These are phyloP conservation scores for Chelmon rostratus DNA, from an alignment of 2,797 vertebrate genomes.

Conservation along the genomic window DNA sequence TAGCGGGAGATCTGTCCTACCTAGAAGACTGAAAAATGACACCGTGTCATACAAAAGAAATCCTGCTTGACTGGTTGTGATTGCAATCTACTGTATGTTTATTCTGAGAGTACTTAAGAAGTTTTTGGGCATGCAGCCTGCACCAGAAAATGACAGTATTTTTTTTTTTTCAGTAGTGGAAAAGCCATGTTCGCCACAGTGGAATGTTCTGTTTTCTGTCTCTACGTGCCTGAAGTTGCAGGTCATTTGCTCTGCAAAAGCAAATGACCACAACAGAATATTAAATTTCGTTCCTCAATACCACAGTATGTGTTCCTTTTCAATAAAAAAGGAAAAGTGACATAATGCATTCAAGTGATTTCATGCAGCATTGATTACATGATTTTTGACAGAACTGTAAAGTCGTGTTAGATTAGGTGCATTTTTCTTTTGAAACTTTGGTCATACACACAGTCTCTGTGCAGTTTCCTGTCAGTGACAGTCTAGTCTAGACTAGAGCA, in stretches of 20 bases:
- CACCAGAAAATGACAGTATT: constrained; percentile 54
- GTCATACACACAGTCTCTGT: neutral
- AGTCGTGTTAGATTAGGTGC: neutral
- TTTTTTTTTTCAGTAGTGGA: constrained; percentile 56
- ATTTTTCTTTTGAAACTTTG: neutral
- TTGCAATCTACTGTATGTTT: neutral
- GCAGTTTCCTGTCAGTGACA: neutral
- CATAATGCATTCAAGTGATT: neutral
- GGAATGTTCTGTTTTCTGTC: constrained; percentile 62
- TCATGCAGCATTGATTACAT: neutral
- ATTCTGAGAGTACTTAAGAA: constrained; percentile 17
- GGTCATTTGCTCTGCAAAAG: constrained; percentile 23
- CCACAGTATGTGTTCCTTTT: neutral
- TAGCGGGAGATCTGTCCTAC: neutral
- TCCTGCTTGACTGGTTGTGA: neutral
- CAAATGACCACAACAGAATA: constrained; percentile 2
- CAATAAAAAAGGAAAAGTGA: neutral
- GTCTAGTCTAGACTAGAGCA: neutral
- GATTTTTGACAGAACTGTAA: neutral
- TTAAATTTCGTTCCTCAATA: neutral
- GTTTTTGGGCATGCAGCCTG: constrained; percentile 13
- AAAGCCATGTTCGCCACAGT: constrained; percentile 40
- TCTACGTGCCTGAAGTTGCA: constrained; percentile 23
- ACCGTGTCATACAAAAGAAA: neutral
- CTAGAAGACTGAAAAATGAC: neutral